Conservation (phyloP, 2,113 vertebrate species). For the Haemorhous mexicanus region DNA sequence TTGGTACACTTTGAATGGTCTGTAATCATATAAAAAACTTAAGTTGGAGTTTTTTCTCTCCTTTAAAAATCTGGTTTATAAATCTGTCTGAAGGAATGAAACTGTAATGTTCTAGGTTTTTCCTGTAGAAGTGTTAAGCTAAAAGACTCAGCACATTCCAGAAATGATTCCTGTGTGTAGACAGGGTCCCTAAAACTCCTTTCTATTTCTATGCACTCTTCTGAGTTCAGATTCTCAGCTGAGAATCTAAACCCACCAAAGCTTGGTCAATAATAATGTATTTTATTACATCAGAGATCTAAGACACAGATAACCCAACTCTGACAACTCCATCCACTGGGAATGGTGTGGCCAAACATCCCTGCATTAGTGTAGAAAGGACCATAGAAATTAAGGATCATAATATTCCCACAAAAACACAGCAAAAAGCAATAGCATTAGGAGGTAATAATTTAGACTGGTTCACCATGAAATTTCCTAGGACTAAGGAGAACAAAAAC, state of each 20-base stretch:
- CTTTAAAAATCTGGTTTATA: neutral
- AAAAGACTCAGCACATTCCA: neutral
- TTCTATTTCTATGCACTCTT: neutral
- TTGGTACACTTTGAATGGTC: neutral
- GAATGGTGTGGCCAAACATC: neutral
- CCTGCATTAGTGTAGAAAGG: neutral
- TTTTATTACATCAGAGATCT: neutral
- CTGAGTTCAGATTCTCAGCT: neutral
- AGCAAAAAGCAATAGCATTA: neutral
- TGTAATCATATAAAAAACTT: neutral
- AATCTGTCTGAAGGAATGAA: neutral
- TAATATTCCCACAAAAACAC: neutral
- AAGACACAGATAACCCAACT: neutral
- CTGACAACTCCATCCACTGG: neutral
- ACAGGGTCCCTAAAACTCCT: neutral
- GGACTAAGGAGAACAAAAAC: neutral
- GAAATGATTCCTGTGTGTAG: neutral
- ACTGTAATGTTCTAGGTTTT: neutral
- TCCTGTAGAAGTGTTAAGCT: neutral
- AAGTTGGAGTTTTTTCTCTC: neutral
- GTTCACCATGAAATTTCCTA: neutral
- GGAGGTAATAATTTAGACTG: neutral
- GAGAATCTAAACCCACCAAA: neutral
- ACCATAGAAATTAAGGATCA: neutral
- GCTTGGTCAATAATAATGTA: neutral